Conservation (phyloP, 2,797 vertebrate genomes). For the Clarias platycephalus region DNA sequence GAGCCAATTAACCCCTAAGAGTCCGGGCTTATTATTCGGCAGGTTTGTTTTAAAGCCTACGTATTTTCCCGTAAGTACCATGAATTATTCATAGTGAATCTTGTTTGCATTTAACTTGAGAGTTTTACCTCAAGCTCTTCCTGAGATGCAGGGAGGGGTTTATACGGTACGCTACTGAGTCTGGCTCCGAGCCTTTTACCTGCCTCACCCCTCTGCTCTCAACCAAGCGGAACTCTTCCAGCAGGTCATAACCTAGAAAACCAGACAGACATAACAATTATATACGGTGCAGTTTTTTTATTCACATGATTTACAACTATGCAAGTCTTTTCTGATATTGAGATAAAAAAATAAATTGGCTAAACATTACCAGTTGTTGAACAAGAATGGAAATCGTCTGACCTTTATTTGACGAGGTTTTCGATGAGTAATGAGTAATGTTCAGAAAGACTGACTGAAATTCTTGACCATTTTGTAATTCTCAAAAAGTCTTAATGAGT, state of each 20-base stretch:
- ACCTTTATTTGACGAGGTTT: neutral
- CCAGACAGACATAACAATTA: slow-evolving; percentile 28
- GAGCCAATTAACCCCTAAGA: slow-evolving; percentile 1
- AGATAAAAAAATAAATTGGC: neutral
- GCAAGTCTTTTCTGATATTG: neutral
- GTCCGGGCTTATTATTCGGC: neutral
- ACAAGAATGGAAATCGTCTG: neutral
- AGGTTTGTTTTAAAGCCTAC: neutral
- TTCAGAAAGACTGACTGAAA: neutral
- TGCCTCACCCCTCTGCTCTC: slow-evolving; percentile 65
- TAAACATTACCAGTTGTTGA: neutral
- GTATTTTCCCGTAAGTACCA: neutral
- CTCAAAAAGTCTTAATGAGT: neutral
- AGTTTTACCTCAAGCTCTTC: slow-evolving; percentile 71
- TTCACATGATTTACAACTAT: neutral
- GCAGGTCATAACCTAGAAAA: slow-evolving; percentile 71
- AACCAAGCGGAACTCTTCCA: slow-evolving; percentile 74
- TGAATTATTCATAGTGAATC: neutral
- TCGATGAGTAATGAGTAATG: neutral
- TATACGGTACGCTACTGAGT: slow-evolving; percentile 68
- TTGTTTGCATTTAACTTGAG: neutral
- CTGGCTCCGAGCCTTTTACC: slow-evolving; percentile 71
- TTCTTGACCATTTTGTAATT: neutral
- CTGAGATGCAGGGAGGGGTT: slow-evolving; percentile 69
- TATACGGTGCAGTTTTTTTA: neutral